Evolutionary conservation across 2,888 invertebrate species (phyloP).

Genomic region (Cetonia aurata): DNA sequence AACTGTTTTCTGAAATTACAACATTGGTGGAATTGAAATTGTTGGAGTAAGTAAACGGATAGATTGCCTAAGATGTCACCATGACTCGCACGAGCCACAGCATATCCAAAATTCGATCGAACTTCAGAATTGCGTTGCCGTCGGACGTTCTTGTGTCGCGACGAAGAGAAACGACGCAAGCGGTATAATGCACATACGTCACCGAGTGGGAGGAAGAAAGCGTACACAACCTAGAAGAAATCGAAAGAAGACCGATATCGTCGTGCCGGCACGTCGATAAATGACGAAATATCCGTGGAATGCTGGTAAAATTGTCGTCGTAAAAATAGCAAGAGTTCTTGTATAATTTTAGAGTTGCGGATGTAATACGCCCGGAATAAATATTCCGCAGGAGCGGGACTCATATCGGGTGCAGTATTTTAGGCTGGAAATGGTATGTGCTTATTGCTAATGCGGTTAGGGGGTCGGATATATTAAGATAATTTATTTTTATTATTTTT

Average conservation of each 20-base stretch:
- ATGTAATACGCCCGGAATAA: conserved; percentile 37
- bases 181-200: conserved; percentile 3
- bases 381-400: conserved; percentile 28
- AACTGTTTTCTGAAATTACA: too few relatives aligned
- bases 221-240: conserved; percentile 5
- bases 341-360: conserved; percentile 40
- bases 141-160: conserved; percentile 7
- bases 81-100: background rate
- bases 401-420: conserved; percentile 36
- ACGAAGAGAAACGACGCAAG: conserved; percentile 4
- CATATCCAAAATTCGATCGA: conserved; percentile 35
- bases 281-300: conserved; percentile 39
- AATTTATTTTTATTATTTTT: conserved; percentile 30
- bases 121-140: conserved; percentile 18
- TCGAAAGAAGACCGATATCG: conserved; percentile 19
- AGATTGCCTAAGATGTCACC: conserved; percentile 11
- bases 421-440: conserved; percentile 20
- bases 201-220: conserved; percentile 30
- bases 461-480: conserved; percentile 18
- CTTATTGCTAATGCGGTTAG: conserved; percentile 20
- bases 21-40: background rate
- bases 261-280: conserved; percentile 39
- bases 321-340: conserved; percentile 40
- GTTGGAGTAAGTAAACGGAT: background rate
- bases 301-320: conserved; percentile 40